phyloP scores from a whole-genome alignment of 2,113 vertebrate species.

The Phylloscopus trochilus region DNA sequence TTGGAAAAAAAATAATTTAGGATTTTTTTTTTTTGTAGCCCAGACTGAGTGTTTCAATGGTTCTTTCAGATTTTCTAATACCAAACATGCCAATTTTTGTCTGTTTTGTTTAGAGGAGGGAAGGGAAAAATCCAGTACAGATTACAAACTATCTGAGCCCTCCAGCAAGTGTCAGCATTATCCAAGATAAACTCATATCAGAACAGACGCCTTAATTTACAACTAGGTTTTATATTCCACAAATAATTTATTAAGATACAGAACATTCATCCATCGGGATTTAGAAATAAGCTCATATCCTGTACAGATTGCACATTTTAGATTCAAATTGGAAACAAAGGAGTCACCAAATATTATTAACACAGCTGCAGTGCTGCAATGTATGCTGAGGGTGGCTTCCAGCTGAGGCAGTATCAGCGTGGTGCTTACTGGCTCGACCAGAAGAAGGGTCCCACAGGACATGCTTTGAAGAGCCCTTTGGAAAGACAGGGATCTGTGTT shows the following conservation, averaged over 20 bases:
- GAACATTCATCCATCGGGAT: constrained; percentile 46
- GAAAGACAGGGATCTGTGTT: neutral
- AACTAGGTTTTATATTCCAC: constrained; percentile 29
- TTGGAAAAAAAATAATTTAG: neutral
- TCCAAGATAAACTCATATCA: constrained; percentile 22
- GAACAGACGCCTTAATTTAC: constrained; percentile 25
- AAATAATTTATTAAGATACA: constrained; percentile 66
- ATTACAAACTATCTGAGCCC: constrained; percentile 24
- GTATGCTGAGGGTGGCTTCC: constrained; percentile 21
- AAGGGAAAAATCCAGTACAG: neutral
- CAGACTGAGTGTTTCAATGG: neutral
- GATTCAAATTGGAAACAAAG: constrained; percentile 34
- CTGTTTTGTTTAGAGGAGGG: neutral
- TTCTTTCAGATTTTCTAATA: neutral
- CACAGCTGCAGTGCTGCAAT: constrained; percentile 49
- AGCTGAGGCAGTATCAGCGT: neutral
- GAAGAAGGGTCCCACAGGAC: neutral
- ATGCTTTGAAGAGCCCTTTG: neutral
- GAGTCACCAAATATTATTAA: constrained; percentile 55
- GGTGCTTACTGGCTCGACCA: neutral
- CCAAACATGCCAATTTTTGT: neutral
- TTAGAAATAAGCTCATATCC: constrained; percentile 52
- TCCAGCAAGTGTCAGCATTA: constrained; percentile 61
- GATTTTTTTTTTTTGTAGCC: neutral
- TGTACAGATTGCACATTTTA: constrained; percentile 43